Conservation (phyloP, 2,888 invertebrate genomes). For the Xestia sexstrigata region DNA sequence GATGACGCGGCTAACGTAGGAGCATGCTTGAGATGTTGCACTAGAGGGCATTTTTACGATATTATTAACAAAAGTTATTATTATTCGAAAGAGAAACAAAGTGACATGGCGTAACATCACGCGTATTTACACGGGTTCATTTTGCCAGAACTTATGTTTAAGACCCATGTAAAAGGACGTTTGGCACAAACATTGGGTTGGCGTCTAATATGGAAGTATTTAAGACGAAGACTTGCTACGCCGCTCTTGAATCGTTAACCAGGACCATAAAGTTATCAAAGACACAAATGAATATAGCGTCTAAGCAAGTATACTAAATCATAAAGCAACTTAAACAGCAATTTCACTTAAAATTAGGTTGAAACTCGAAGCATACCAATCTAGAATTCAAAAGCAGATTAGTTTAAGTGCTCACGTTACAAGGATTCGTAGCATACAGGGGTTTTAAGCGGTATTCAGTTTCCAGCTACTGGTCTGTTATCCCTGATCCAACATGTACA, state of each 20-base stretch:
- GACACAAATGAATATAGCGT: background rate
- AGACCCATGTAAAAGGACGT: background rate
- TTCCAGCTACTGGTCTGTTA: conserved; percentile 14
- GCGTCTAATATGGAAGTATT: background rate
- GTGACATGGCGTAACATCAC: background rate
- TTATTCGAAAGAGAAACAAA: background rate
- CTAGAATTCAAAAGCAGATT: conserved; percentile 22
- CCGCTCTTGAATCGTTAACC: too few relatives aligned
- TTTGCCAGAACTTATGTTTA: background rate
- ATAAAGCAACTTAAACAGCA: background rate
- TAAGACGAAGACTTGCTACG: background rate
- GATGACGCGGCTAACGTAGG: conserved; percentile 22
- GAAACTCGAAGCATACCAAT: conserved; percentile 12
- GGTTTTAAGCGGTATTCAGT: conserved; percentile 5
- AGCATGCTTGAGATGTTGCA: conserved; percentile 12
- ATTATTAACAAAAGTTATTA: background rate
- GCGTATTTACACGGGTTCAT: background rate
- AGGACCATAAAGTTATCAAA: background rate
- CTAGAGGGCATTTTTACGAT: background rate
- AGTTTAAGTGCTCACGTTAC: conserved; percentile 14
- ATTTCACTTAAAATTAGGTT: conserved; percentile 27
- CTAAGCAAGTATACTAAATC: background rate
- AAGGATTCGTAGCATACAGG: conserved; percentile 14
- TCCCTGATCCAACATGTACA: conserved; percentile 26
- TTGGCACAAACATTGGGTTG: background rate